These are phyloP conservation scores for Gymnoscelis rufifasciata DNA, from an alignment of 2,888 invertebrate genomes.

Conservation along the genomic window DNA sequence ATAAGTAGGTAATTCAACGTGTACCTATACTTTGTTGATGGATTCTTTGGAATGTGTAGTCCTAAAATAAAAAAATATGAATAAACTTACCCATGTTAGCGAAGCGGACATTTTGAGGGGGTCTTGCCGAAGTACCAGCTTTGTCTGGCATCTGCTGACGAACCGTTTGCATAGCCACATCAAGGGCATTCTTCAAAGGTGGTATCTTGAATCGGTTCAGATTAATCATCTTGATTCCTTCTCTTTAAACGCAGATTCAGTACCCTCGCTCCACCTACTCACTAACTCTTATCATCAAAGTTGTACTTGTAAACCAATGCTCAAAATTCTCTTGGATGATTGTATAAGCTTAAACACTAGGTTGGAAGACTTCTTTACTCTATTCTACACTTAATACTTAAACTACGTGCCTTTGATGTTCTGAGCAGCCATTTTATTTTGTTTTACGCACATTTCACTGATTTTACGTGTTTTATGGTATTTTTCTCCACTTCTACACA, in stretches of 20 bases:
- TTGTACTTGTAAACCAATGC: constrained; percentile 13
- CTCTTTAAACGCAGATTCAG: too few relatives aligned
- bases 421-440: constrained; percentile 54
- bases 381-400: constrained; percentile 43
- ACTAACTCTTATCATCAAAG: too few relatives aligned
- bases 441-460: constrained; percentile 31
- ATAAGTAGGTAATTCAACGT: too few relatives aligned
- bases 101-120: constrained; percentile 76
- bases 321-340: constrained; percentile 42
- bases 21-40: too few relatives aligned
- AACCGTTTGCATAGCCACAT: constrained; percentile 90
- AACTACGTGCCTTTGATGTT: constrained; percentile 39
- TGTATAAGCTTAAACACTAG: constrained; percentile 33
- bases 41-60: too few relatives aligned
- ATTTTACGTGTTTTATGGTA: constrained; percentile 23
- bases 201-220: constrained; percentile 82
- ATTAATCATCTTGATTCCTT: too few relatives aligned
- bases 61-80: too few relatives aligned
- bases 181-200: constrained; percentile 86
- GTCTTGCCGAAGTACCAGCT: constrained; percentile 67
- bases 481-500: constrained; percentile 21
- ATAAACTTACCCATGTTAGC: constrained; percentile 70
- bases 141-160: constrained; percentile 87
- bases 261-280: too few relatives aligned
- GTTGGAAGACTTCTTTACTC: constrained; percentile 74